These are phyloP conservation scores for Coreoperca whiteheadi DNA, from an alignment of 2,113 vertebrate genomes.

Conservation along the genomic window DNA sequence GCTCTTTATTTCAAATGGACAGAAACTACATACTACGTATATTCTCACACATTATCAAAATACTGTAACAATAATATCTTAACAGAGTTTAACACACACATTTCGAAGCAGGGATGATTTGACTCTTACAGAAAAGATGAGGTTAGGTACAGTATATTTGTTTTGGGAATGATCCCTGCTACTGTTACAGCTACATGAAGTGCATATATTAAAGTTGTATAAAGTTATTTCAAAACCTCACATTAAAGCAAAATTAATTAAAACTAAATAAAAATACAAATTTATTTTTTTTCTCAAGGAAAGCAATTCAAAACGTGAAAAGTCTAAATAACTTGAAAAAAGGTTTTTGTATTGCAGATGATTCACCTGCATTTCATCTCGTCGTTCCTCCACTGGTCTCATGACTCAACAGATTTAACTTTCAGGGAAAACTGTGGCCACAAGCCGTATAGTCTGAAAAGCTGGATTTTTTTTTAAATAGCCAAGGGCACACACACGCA, in stretches of 20 bases:
- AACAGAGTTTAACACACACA: neutral
- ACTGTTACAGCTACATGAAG: neutral
- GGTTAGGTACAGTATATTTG: neutral
- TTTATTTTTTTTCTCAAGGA: neutral
- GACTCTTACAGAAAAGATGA: neutral
- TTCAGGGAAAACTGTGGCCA: neutral
- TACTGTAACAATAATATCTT: neutral
- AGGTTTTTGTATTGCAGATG: neutral
- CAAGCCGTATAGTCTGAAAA: neutral
- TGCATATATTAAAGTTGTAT: neutral
- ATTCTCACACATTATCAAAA: neutral
- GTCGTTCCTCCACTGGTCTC: neutral
- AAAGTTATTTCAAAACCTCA: neutral
- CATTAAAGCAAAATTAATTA: neutral
- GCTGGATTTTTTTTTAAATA: slow-evolving; percentile 8
- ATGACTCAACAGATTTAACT: neutral
- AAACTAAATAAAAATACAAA: neutral
- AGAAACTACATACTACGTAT: neutral
- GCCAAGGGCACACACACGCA: neutral
- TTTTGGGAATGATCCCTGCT: neutral
- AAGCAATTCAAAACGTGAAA: neutral
- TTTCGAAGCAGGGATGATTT: neutral
- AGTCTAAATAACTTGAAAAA: neutral
- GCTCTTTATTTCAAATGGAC: slow-evolving; percentile 13
- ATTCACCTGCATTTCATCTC: neutral